These are phyloP conservation scores for Drosophila subsilvestris DNA, from an alignment of 2,888 invertebrate genomes.

Conservation along the genomic window DNA sequence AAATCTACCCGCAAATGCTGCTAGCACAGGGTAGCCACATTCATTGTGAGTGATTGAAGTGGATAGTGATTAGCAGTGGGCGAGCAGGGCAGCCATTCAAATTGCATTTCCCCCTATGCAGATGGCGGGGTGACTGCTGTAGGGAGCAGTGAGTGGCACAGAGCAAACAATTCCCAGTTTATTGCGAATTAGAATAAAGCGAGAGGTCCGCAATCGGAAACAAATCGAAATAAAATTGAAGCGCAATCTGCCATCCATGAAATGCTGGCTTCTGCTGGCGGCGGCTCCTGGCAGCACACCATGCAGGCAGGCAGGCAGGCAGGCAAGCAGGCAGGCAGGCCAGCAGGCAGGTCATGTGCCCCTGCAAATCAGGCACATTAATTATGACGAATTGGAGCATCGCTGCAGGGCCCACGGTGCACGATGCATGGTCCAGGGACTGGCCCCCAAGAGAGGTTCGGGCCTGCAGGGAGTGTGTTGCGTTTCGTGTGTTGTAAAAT, in stretches of 20 bases:
- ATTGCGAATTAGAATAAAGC: conserved; percentile 62
- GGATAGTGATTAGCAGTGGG: conserved; percentile 37
- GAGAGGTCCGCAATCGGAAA: conserved; percentile 29
- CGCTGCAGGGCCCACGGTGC: background rate
- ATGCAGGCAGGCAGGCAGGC: background rate
- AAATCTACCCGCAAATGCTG: background rate
- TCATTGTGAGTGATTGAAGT: conserved; percentile 38
- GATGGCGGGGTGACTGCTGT: background rate
- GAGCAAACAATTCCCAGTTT: conserved; percentile 42
- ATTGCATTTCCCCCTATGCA: conserved; percentile 25
- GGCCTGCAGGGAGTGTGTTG: conserved; percentile 1
- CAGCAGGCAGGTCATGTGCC: conserved; percentile 27
- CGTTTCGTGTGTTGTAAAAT: conserved; percentile 68
- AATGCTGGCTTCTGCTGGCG: conserved; percentile 18
- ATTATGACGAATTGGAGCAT: conserved; percentile 62
- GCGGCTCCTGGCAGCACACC: conserved; percentile 15
- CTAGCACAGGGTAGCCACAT: background rate
- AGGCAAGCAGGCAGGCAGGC: background rate
- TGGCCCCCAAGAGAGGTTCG: background rate
- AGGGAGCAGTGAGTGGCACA: conserved; percentile 1
- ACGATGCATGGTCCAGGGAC: background rate
- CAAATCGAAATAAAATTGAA: conserved; percentile 67
- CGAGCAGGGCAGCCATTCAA: conserved; percentile 19
- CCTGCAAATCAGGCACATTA: conserved; percentile 71
- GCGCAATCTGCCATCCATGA: conserved; percentile 12